Conservation (phyloP, 2,888 invertebrate genomes). For the Cryptocephalus moraei region DNA sequence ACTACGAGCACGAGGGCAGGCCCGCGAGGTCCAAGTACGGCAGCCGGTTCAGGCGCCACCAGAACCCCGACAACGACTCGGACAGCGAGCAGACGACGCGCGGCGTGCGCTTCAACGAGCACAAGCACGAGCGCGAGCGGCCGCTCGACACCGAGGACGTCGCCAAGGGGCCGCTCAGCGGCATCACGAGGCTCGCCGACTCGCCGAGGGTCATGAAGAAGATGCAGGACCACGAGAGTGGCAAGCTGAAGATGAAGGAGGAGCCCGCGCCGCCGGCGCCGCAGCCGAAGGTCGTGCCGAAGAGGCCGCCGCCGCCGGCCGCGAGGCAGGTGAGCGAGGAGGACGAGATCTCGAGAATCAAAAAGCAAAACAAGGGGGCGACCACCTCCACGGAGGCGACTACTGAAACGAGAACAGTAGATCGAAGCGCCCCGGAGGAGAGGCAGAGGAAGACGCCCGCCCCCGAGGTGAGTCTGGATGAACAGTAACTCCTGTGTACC, state of each 20-base stretch:
- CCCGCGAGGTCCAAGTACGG: slow-evolving; percentile 59
- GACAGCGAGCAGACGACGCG: slow-evolving; percentile 56
- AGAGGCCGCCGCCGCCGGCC: slow-evolving; percentile 46
- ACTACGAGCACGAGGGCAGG: slow-evolving; percentile 55
- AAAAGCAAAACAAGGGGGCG: slow-evolving; percentile 73
- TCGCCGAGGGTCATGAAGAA: slow-evolving; percentile 84
- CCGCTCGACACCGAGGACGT: slow-evolving; percentile 86
- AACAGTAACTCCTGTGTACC: slow-evolving; percentile 36
- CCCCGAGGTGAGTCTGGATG: slow-evolving; percentile 68
- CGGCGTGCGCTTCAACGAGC: slow-evolving; percentile 55
- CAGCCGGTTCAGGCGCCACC: slow-evolving; percentile 42
- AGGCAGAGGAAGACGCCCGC: slow-evolving; percentile 55
- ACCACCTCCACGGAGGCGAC: slow-evolving; percentile 45
- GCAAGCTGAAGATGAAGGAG: slow-evolving; percentile 69
- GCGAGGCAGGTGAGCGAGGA: slow-evolving; percentile 78
- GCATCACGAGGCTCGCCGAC: slow-evolving; percentile 77
- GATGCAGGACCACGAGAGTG: slow-evolving; percentile 64
- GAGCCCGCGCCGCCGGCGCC: slow-evolving; percentile 44
- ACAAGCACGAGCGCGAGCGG: slow-evolving; percentile 54
- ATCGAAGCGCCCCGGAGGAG: slow-evolving; percentile 35
- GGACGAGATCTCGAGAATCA: slow-evolving; percentile 79
- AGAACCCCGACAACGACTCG: slow-evolving; percentile 62
- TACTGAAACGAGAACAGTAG: slow-evolving; percentile 45
- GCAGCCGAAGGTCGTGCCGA: slow-evolving; percentile 41
- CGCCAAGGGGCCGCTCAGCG: slow-evolving; percentile 74